A percentile compares a stretch with the other conserved stretches of the same genome.
Conservation (phyloP, 2,113 vertebrate species). For the Ptilonorhynchus violaceus region DNA sequence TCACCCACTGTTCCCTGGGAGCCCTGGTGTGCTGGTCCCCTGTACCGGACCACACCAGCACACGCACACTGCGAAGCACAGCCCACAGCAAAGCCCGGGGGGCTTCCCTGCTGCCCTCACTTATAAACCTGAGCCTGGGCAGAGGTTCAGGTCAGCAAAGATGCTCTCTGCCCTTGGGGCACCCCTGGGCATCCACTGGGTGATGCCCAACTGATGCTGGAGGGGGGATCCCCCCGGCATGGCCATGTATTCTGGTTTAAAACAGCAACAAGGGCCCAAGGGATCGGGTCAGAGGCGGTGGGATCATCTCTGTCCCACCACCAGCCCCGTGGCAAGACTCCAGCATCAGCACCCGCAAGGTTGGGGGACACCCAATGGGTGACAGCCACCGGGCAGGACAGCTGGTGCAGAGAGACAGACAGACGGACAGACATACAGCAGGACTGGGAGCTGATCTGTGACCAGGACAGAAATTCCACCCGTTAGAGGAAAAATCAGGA, state of each 20-base stretch:
- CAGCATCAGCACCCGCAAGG: neutral
- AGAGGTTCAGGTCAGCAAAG: neutral
- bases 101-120: neutral
- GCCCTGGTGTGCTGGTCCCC: neutral
- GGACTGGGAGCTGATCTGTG: neutral
- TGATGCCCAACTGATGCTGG: neutral
- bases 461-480: neutral
- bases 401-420: neutral
- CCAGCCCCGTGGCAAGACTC: neutral
- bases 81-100: neutral
- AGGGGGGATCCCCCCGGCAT: rapidly evolving
- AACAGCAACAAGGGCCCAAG: neutral
- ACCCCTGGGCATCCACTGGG: neutral
- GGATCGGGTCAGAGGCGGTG: neutral
- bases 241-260: neutral
- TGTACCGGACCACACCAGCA: neutral
- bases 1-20: neutral
- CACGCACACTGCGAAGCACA: neutral
- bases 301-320: neutral
- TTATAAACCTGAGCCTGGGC: neutral
- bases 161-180: neutral
- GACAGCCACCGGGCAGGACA: neutral
- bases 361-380: rapidly evolving
- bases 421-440: neutral
- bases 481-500: neutral